Evolutionary conservation across 1,140 invertebrate species (phyloP).

Genomic region (Pararge aegeria): DNA sequence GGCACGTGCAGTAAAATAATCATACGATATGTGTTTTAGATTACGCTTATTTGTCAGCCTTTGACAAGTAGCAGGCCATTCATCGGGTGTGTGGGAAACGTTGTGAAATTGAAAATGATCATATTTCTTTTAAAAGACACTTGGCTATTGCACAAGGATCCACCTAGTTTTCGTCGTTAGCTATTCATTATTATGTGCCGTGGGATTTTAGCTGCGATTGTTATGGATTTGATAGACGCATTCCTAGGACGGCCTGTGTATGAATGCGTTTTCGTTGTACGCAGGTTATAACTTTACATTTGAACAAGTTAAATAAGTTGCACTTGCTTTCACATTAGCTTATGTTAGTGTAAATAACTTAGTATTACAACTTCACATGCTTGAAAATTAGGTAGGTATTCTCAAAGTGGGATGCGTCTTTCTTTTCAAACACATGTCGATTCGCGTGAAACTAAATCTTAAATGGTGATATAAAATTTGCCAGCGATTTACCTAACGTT

Average conservation of each 20-base stretch:
- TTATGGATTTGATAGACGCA: constrained; percentile 66
- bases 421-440: too few species aligned
- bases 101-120: constrained; percentile 79
- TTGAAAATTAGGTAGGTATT: too few species aligned
- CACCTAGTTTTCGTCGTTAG: constrained; percentile 78
- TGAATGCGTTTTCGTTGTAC: constrained; percentile 24
- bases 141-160: constrained; percentile 75
- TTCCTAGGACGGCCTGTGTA: constrained; percentile 48
- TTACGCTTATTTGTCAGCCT: constrained; percentile 71
- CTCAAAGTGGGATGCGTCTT: too few species aligned
- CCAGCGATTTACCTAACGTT: too few species aligned
- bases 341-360: too few species aligned
- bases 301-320: too few species aligned
- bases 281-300: not conserved
- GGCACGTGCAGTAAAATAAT: constrained; percentile 24
- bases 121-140: constrained; percentile 78
- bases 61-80: constrained; percentile 51
- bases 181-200: constrained; percentile 78
- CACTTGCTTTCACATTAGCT: too few species aligned
- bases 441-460: too few species aligned
- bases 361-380: too few species aligned
- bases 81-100: constrained; percentile 68
- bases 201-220: constrained; percentile 72
- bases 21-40: constrained; percentile 52
- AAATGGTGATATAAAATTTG: too few species aligned